Evolutionary conservation across 2,113 vertebrate genomes (phyloP), one percentile per base, ranked within the genome.

Genomic region (Pluvianellus socialis): DNA sequence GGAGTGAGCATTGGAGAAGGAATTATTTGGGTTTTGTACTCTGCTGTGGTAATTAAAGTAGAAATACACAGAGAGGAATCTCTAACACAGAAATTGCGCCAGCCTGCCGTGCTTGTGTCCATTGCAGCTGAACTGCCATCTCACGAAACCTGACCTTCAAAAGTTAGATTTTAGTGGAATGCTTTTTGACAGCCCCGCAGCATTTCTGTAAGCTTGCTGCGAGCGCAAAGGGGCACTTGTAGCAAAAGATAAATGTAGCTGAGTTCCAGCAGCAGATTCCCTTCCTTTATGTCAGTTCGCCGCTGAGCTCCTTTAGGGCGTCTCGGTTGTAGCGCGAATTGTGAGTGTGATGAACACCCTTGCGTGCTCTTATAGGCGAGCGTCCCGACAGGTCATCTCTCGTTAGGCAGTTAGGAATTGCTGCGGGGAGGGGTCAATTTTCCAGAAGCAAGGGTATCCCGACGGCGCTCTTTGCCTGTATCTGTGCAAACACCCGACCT

Each of bases 311-410:
- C 87, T 79, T 53, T 3, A 79, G 74, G 47, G n/a, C 82, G 32
- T n/a, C 61, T 68, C 80, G 0, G 0, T 1, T 19, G 45, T 15
- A 23, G 59, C 27, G 42, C 0, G 10, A 56, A 40, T 6, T 52
- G 18, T 33, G 35, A 22, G 62, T 15, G 55, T 33, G 42, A 42
- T 53, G 27, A 89, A 56, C 74, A 26, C 55, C 55, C 42, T 72
- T 33, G 3, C 4, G 8, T 4, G 1, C 66, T 42, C 58, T 9
- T 17, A 10, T 1, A 9, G 38, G 50, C 33, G 63, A 35, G 80
- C 3, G 24, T 77, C 76, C 76, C 33, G 81, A 50, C 74, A 65
- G 81, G 70, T 61, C 62, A 27, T 24, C 59, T 94, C 40, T 45
- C 50, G 5, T 53, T 3, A 55, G 68, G 38, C 67, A 49, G 87